These are phyloP conservation scores for Hermatobates lingyangjiaoensis DNA, from an alignment of 1,140 invertebrate species.

Conservation along the genomic window DNA sequence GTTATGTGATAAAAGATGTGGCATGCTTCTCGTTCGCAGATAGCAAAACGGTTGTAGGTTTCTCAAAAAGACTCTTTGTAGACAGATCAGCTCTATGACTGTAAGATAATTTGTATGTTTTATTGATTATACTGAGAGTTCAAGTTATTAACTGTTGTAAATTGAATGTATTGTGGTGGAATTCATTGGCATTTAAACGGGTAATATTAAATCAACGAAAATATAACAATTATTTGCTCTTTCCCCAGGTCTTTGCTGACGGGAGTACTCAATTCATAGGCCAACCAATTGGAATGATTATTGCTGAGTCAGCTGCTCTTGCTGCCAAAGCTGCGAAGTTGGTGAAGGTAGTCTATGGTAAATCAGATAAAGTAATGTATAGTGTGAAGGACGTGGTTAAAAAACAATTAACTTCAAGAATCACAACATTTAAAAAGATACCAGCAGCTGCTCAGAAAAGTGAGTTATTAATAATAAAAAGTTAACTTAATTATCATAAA, in stretches of 20 bases:
- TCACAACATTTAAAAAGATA: neutral
- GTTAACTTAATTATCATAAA: too few species aligned
- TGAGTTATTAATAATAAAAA: too few species aligned
- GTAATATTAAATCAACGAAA: neutral
- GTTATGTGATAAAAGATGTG: too few species aligned
- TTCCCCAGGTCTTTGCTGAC: constrained; percentile 30
- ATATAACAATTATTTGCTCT: neutral
- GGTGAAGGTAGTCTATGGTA: constrained; percentile 41
- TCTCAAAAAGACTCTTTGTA: too few species aligned
- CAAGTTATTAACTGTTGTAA: too few species aligned
- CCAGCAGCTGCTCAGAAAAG: constrained; percentile 7
- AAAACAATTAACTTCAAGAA: constrained; percentile 4
- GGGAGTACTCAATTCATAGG: constrained; percentile 38
- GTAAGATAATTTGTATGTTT: too few species aligned
- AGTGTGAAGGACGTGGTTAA: constrained; percentile 1
- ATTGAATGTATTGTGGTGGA: too few species aligned
- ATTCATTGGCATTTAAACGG: neutral
- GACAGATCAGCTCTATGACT: too few species aligned
- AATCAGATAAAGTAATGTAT: neutral
- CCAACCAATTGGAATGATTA: constrained; percentile 49
- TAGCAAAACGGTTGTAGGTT: too few species aligned
- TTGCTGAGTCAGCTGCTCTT: constrained; percentile 34
- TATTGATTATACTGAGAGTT: too few species aligned
- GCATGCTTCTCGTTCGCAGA: too few species aligned
- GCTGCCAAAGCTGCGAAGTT: constrained; percentile 40